These are phyloP conservation scores for Corbicula japonica DNA, from an alignment of 2,888 invertebrate species.

Conservation along the genomic window DNA sequence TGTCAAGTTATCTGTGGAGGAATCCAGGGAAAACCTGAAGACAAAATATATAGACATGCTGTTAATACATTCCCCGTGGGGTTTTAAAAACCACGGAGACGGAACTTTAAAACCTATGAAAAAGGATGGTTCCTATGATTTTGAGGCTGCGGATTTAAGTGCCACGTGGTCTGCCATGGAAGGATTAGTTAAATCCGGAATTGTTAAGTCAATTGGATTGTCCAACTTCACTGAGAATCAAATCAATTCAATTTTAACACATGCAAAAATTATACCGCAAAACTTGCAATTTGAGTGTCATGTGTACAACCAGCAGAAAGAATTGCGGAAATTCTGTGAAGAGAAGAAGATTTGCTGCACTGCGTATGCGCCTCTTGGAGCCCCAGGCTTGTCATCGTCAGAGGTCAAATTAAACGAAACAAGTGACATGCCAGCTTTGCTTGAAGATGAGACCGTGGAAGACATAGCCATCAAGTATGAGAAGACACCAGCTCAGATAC, in stretches of 20 bases:
- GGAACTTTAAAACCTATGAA: constrained; percentile 60
- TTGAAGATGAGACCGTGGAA: constrained; percentile 67
- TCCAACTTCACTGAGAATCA: constrained; percentile 78
- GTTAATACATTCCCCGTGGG: constrained; percentile 80
- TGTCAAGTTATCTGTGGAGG: constrained; percentile 66
- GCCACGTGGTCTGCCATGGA: constrained; percentile 78
- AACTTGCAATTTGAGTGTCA: constrained; percentile 80
- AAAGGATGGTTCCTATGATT: constrained; percentile 59
- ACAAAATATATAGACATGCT: constrained; percentile 76
- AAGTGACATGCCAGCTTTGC: constrained; percentile 1
- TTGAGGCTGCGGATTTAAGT: constrained; percentile 64
- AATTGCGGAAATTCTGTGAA: constrained; percentile 69
- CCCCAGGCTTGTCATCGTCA: constrained; percentile 64
- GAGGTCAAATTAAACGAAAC: too few relatives aligned
- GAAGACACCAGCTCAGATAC: constrained; percentile 76
- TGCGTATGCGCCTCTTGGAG: constrained; percentile 76
- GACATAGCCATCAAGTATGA: constrained; percentile 68
- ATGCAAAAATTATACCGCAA: constrained; percentile 69
- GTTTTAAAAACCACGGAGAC: constrained; percentile 67
- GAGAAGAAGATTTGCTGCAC: constrained; percentile 69
- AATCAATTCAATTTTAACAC: constrained; percentile 68
- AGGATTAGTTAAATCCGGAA: constrained; percentile 61
- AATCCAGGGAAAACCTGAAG: constrained; percentile 73
- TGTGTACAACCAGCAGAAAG: constrained; percentile 74
- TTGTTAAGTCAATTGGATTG: constrained; percentile 74